phyloP scores from a whole-genome alignment of 2,797 vertebrate genomes.

The Cuculus canorus region DNA sequence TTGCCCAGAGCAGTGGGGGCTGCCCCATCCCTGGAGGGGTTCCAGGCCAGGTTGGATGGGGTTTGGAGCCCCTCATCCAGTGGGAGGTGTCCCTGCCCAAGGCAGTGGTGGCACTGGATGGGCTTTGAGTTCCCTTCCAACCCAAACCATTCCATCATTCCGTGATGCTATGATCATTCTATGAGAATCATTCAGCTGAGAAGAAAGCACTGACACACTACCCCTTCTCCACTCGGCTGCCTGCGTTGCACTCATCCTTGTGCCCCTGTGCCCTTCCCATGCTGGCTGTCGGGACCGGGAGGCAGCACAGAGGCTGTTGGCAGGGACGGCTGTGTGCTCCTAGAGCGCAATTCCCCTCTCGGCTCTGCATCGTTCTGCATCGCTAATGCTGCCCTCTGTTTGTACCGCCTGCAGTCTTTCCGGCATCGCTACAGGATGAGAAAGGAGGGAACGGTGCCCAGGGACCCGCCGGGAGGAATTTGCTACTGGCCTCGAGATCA shows the following conservation, averaged over 20 bases:
- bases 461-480: neutral
- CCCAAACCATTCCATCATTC: too few species aligned
- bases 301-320: fast-evolving
- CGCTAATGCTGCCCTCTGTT: neutral
- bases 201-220: neutral
- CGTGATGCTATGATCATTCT: too few species aligned
- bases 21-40: too few species aligned
- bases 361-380: neutral
- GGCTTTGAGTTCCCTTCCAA: too few species aligned
- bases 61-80: too few species aligned
- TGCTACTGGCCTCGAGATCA: constrained; percentile 43
- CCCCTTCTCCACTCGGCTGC: too few species aligned
- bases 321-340: neutral
- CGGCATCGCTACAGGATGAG: neutral
- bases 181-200: neutral
- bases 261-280: neutral
- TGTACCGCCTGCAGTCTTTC: neutral
- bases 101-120: too few species aligned
- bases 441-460: neutral
- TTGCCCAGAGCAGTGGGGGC: too few species aligned
- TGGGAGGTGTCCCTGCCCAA: too few species aligned
- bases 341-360: neutral
- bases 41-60: too few species aligned
- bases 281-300: neutral
- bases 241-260: fast-evolving